A percentile compares a stretch with the other conserved stretches of the same genome.
Evolutionary conservation across 2,113 vertebrate genomes (phyloP).

Genomic region (Clarias batrachus): DNA sequence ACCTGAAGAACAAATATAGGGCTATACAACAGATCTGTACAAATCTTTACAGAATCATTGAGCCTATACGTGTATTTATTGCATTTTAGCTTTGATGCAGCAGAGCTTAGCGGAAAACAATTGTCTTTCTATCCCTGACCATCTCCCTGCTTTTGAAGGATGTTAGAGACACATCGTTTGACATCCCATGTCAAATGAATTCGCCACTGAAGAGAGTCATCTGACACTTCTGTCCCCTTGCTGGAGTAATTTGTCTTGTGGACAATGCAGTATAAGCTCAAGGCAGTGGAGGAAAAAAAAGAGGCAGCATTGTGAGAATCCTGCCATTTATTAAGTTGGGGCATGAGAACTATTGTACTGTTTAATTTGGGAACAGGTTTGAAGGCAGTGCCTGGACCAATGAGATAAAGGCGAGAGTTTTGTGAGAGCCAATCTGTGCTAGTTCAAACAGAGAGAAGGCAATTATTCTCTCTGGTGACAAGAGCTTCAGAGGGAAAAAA

Average conservation of each 20-base stretch:
- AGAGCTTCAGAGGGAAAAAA: constrained; percentile 56
- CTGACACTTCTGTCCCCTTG: constrained; percentile 66
- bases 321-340: constrained; percentile 63
- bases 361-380: constrained; percentile 64
- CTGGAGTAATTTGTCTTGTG: constrained; percentile 65
- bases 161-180: constrained; percentile 46
- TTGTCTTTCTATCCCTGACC: constrained; percentile 50
- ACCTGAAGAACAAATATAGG: constrained; percentile 75
- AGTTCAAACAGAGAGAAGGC: constrained; percentile 57
- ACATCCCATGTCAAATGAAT: constrained; percentile 58
- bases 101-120: constrained; percentile 20
- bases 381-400: constrained; percentile 69
- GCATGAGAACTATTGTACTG: constrained; percentile 60
- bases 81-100: constrained; percentile 22
- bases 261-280: constrained; percentile 56
- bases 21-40: constrained; percentile 58
- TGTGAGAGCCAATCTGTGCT: constrained; percentile 65
- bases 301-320: constrained; percentile 39
- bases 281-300: constrained; percentile 18
- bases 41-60: constrained; percentile 49
- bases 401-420: constrained; percentile 70
- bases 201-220: constrained; percentile 55
- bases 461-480: constrained; percentile 71
- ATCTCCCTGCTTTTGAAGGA: constrained; percentile 46
- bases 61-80: constrained; percentile 47